Evolutionary conservation across 2,113 vertebrate species (phyloP), one percentile per base, ranked within the genome.

Genomic region (Pseudopipra pipra): DNA sequence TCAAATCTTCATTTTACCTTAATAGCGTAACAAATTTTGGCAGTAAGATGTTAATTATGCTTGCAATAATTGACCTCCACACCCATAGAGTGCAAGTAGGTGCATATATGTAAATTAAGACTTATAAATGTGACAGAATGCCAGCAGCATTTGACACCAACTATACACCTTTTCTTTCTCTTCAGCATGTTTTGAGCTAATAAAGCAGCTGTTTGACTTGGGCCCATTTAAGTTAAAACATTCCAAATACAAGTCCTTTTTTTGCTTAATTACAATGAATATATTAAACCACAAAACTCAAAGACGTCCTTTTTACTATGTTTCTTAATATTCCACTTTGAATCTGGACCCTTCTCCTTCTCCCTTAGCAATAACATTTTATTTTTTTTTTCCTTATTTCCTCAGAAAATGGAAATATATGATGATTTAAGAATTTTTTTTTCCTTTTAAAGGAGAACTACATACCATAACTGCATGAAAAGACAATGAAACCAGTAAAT

Each of bases 1-100:
- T 90, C 61, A 61, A 49, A 59, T 78, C 46, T 84, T 90, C 65
- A 58, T 89, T 95, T 89, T 86, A 19, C 77, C 66, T 89, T 66
- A 85, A 74, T 78, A 52, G 35, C 84, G 81, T 89, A 83, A 95
- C 49, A 88, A 23, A 52, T 96, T 77, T 77, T 95, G 93, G 46
- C 91, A 72, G 59, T 51, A 67, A 88, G 33, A 55, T 85, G 30
- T 83, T 97, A 96, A 97, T 94, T 96, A 93, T 46, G 22, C 59
- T 78, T 89, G 90, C 71, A 90, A 49, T 83, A 92, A 90, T 92
- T 95, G 96, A 94, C 91, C 94, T 96, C 61, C 3, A 13, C 75
- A 74, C 65, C 67, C 88, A 43, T 58, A 31, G 93, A 90, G 68
- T 87, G 41, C 46, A 79, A 93, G 28, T 86, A 79, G 58, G 65